Percentiles rank a stretch among this genome's conserved stretches.
Conservation (phyloP, 2,113 vertebrate genomes). For the Apaloderma vittatum region DNA sequence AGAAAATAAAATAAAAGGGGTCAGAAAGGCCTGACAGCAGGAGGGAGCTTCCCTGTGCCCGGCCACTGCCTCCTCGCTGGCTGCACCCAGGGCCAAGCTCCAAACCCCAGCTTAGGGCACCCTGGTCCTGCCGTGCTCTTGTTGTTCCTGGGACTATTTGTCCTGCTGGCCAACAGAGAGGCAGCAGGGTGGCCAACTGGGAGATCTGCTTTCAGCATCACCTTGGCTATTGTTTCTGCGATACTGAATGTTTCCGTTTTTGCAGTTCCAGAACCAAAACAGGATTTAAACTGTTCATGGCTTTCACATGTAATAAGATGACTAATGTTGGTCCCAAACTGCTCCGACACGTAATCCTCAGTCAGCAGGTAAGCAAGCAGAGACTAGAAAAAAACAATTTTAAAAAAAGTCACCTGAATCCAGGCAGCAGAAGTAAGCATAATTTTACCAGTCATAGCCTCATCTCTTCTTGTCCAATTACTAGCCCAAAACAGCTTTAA, state of each 20-base stretch:
- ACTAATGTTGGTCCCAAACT: background rate
- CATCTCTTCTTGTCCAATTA: background rate
- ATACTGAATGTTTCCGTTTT: background rate
- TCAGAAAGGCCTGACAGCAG: too few relatives aligned
- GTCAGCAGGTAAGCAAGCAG: background rate
- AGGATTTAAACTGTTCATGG: background rate
- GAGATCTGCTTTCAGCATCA: background rate
- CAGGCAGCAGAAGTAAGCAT: background rate
- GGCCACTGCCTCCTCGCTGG: background rate
- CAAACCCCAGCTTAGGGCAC: too few relatives aligned
- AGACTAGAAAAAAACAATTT: background rate
- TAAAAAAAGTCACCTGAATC: background rate
- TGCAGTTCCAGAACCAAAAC: background rate
- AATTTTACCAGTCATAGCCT: background rate
- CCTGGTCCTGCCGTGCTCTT: too few relatives aligned
- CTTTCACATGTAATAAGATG: background rate
- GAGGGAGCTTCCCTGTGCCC: too few relatives aligned
- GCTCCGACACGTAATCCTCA: background rate
- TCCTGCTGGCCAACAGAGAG: background rate
- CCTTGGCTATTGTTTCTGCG: background rate
- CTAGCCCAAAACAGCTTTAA: background rate
- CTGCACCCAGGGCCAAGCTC: background rate
- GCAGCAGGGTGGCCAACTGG: background rate
- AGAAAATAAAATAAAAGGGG: too few relatives aligned
- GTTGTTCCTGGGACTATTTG: accelerated